phyloP scores from a whole-genome alignment of 2,113 vertebrate species.

The Neolamprologus kungweensis region DNA sequence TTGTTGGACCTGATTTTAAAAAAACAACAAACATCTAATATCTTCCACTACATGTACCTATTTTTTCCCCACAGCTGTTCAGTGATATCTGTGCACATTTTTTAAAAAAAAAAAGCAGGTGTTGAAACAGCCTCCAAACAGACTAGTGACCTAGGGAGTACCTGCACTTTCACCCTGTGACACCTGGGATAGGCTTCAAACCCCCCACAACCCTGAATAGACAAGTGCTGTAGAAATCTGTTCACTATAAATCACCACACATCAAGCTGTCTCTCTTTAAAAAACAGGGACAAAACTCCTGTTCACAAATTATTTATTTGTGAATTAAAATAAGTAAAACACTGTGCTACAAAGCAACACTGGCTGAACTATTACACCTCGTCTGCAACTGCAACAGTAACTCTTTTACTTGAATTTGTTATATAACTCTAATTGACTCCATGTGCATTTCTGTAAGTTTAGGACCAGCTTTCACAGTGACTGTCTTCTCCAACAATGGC shows the following conservation, averaged over 20 bases:
- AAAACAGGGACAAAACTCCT: neutral
- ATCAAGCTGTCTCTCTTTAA: neutral
- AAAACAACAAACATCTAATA: neutral
- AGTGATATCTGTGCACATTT: neutral
- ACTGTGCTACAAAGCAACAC: neutral
- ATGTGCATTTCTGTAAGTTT: neutral
- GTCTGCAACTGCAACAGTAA: neutral
- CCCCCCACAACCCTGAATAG: neutral
- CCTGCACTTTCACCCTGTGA: neutral
- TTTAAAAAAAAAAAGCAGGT: neutral
- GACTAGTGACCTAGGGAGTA: neutral
- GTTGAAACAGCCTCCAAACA: neutral
- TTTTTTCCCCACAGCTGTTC: neutral
- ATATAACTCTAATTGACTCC: neutral
- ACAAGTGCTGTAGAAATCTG: neutral
- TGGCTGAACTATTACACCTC: neutral
- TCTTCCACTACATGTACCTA: neutral
- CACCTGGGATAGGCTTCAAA: neutral
- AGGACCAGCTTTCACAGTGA: neutral
- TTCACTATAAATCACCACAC: neutral
- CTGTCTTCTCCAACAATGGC: neutral
- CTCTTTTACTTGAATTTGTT: neutral
- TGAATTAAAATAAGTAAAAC: neutral
- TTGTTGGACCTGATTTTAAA: neutral
- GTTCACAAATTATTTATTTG: neutral